phyloP scores from a whole-genome alignment of 2,113 vertebrate species.

The Plecotus auritus region DNA sequence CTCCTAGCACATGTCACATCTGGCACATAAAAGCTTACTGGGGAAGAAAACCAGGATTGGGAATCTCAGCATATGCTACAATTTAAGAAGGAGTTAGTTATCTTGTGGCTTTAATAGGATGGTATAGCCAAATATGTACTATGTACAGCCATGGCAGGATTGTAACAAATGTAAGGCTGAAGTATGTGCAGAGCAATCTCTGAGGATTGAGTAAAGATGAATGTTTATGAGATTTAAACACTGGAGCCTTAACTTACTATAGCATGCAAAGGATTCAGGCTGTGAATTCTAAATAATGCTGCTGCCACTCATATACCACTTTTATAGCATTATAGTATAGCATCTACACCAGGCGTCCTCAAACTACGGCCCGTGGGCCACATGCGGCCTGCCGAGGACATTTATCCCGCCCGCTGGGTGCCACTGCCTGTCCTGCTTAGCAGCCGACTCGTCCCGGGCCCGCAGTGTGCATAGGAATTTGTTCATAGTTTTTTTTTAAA shows the following conservation, averaged over 20 bases:
- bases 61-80: neutral
- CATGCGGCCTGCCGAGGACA: too few relatives aligned
- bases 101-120: conserved; percentile 1
- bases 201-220: neutral
- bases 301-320: neutral
- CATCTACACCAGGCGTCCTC: too few relatives aligned
- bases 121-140: neutral
- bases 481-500: too few relatives aligned
- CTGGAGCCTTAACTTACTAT: neutral
- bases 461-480: too few relatives aligned
- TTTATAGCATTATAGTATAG: too few relatives aligned
- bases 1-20: neutral
- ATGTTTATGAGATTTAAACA: conserved; percentile 10
- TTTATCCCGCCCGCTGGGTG: too few relatives aligned
- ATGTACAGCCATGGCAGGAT: neutral
- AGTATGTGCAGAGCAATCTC: neutral
- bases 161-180: neutral
- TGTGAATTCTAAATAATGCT: neutral
- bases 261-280: neutral
- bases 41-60: neutral
- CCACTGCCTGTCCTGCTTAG: too few relatives aligned
- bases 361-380: too few relatives aligned
- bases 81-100: neutral
- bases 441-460: too few relatives aligned
- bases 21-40: neutral